Evolutionary conservation across 2,113 vertebrate genomes (phyloP).

Genomic region (Phodopus roborovskii): DNA sequence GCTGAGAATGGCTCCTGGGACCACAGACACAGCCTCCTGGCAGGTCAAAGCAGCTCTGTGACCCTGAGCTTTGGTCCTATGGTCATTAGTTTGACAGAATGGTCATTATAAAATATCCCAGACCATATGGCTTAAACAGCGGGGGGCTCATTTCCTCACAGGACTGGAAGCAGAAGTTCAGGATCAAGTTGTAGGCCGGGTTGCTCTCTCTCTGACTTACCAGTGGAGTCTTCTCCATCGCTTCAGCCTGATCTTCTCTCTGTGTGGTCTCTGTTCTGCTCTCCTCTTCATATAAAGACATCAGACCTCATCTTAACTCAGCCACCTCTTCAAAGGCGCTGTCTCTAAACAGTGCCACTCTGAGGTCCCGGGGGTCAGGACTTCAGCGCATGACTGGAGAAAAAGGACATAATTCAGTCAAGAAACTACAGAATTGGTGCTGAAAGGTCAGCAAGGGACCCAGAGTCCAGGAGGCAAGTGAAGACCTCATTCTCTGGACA

Average conservation of each 20-base stretch:
- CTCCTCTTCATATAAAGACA: background rate
- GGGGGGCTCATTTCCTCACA: background rate
- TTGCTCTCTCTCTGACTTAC: background rate
- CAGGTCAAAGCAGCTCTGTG: background rate
- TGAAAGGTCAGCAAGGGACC: background rate
- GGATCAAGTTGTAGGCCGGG: background rate
- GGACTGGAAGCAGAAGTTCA: background rate
- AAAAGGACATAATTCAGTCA: too few relatives aligned
- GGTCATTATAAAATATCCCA: background rate
- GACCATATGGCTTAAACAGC: too few relatives aligned
- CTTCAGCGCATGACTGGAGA: background rate
- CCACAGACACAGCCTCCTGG: background rate
- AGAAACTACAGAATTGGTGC: background rate
- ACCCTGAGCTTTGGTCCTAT: background rate
- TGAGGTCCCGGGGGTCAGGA: background rate
- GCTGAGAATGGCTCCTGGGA: background rate
- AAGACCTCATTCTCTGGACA: background rate
- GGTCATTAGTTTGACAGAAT: background rate
- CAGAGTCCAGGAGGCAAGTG: background rate
- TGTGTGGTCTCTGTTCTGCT: background rate
- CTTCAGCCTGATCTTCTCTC: background rate
- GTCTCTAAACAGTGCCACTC: background rate
- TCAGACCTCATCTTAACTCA: background rate
- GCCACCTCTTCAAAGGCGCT: background rate
- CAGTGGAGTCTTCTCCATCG: too few relatives aligned